Base-by-base conservation (phyloP, 1,140 invertebrate genomes). In the Zaprionus taronus region DNA sequence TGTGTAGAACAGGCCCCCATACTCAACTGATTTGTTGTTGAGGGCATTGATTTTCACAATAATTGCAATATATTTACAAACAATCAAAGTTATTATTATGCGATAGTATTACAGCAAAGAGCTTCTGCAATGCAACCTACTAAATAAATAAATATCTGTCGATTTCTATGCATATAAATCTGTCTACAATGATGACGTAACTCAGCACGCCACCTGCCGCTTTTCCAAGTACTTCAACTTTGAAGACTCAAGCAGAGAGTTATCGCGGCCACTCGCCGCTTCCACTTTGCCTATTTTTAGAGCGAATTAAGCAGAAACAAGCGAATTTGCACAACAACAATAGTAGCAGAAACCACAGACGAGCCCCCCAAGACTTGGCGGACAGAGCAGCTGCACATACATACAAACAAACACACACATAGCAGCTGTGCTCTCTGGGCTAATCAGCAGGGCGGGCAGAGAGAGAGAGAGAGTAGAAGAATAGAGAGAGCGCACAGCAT, bases 211-310 rank as follows among this genome's bases (percentile, higher is more conserved):
- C 63, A 72, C 31, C 17, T 62, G 57, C 61, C 65, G 31, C 20
- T 15, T 12, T 69, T 17, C 11, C 22, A 5, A 55, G 71, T 58
- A 79, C 53, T 49, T 44, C 38, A 68, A 78, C 57, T 68, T 65
- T 17, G 31, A 68, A 68, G 49, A 34, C 31, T 55, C 65, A 41
- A 44, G 56, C 31, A 41, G 14, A 26, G 79, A 38, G 62, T 72
- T 57, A 58, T 41, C 41, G 67, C 22, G 49, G 17, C 17, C 11
- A n/a, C 47, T 51, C 20, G 34, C 51, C 63, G 17, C 60, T 77
- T 72, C 63, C 64, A 68, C 62, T 72, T 63, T 31, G 41, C n/a
- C 75, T 81, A 81, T 86, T 82, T 86, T 77, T 87, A 87, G 53
- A 80, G 67, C 57, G 26, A 58, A 60, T 56, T 70, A 66, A 49